Conservation (phyloP, 30 jellyfish, hydroid and myxozoan species). For the Pelagia noctiluca region DNA sequence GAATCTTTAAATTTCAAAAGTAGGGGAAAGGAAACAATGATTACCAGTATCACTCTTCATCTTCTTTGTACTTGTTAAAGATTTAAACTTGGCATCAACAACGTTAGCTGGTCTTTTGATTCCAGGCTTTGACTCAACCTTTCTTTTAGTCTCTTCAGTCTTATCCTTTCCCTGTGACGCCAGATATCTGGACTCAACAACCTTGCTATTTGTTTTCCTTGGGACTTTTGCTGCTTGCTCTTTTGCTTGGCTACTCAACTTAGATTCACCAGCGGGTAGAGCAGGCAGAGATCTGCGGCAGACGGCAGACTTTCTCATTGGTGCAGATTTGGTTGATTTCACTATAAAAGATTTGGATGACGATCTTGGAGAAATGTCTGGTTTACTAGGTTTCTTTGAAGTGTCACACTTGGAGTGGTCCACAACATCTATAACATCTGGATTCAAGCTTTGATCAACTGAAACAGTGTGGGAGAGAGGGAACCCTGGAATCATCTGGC, state of each 20-base stretch:
- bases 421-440: too few relatives aligned
- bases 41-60: slow-evolving; percentile 44
- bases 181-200: slow-evolving; percentile 30
- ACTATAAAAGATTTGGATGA: too few relatives aligned
- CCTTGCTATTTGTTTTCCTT: slow-evolving; percentile 9
- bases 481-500: too few relatives aligned
- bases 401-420: too few relatives aligned
- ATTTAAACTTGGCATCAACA: slow-evolving; percentile 45
- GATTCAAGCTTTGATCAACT: too few relatives aligned
- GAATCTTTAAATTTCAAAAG: neutral
- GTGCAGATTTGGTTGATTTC: too few relatives aligned
- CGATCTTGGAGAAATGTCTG: too few relatives aligned
- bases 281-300: too few relatives aligned
- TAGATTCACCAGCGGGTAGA: too few relatives aligned
- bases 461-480: too few relatives aligned
- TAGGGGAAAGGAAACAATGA: neutral
- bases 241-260: neutral
- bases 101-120: slow-evolving; percentile 1
- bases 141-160: neutral
- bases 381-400: too few relatives aligned
- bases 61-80: slow-evolving; percentile 33
- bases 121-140: slow-evolving; percentile 7
- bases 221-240: neutral
- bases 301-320: too few relatives aligned
- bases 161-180: slow-evolving; percentile 1